Evolutionary conservation across 1,140 invertebrate genomes (phyloP).

Genomic region (Drosophila pruinosa): DNA sequence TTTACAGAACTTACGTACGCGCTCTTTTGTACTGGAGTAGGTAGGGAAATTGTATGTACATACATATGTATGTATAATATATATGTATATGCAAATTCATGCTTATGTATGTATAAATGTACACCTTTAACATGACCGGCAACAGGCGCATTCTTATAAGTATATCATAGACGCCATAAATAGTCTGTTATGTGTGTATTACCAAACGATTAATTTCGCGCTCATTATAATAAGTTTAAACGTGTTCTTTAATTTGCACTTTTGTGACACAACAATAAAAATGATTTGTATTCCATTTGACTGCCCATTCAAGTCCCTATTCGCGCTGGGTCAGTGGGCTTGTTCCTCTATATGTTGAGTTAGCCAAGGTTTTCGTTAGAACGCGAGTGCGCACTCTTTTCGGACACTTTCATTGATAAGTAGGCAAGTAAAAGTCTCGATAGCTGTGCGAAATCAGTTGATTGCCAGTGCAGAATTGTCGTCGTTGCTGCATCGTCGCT

Average conservation of each 20-base stretch:
- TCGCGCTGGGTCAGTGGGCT: neutral
- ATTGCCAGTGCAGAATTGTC: conserved; percentile 37
- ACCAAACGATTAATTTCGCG: too few relatives aligned
- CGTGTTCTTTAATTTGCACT: neutral
- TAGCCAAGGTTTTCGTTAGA: neutral
- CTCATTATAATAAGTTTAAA: too few relatives aligned
- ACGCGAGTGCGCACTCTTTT: conserved; percentile 31
- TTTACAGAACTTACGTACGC: conserved; percentile 27
- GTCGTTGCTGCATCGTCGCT: conserved; percentile 16
- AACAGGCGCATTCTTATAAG: conserved; percentile 5
- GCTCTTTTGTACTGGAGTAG: neutral
- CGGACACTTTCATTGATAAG: conserved; percentile 70
- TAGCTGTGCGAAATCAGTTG: conserved; percentile 1
- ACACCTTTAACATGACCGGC: conserved; percentile 21
- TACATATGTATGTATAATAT: too few relatives aligned
- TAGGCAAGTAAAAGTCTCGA: conserved; percentile 48
- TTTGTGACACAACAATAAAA: neutral
- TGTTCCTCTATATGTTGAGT: neutral
- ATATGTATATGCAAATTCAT: too few relatives aligned
- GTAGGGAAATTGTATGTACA: too few relatives aligned
- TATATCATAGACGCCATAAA: too few relatives aligned
- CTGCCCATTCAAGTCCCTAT: neutral
- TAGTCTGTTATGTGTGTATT: too few relatives aligned
- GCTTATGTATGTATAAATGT: neutral
- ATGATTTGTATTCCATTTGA: neutral